Evolutionary conservation across 2,113 vertebrate genomes (phyloP).

Genomic region (Cryptotis parvus): DNA sequence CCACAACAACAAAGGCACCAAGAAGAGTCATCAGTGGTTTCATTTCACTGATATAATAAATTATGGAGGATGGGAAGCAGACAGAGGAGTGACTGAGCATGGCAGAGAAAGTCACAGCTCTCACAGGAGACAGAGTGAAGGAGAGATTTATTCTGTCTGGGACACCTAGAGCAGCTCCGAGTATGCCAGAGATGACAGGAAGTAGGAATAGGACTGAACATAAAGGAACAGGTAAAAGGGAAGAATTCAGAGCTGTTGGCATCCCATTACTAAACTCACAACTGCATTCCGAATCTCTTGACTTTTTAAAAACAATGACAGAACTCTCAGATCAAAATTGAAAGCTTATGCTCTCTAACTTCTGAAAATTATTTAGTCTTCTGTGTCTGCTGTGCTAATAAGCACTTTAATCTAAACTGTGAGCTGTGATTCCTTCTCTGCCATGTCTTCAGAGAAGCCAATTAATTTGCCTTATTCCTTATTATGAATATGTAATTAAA

Average conservation of each 20-base stretch:
- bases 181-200: neutral
- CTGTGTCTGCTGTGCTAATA: neutral
- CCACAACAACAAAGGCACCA: neutral
- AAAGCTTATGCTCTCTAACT: neutral
- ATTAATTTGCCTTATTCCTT: neutral
- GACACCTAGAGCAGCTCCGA: neutral
- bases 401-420: neutral
- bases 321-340: neutral
- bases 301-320: too few species aligned
- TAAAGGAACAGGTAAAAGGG: neutral
- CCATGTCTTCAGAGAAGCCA: neutral
- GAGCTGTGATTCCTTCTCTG: neutral
- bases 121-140: rapidly evolving
- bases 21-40: neutral
- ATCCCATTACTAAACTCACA: rapidly evolving
- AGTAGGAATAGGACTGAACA: neutral
- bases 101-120: neutral
- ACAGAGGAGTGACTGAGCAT: neutral
- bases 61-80: neutral
- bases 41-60: neutral
- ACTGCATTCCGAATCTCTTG: neutral
- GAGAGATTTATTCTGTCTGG: neutral
- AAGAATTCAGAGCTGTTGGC: neutral
- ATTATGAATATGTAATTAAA: conserved; percentile 30
- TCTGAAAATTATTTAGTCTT: neutral